Percentiles rank a stretch among this genome's conserved stretches.
These are phyloP conservation scores for Microplitis manilae DNA, from an alignment of 2,888 invertebrate genomes.

Conservation along the genomic window DNA sequence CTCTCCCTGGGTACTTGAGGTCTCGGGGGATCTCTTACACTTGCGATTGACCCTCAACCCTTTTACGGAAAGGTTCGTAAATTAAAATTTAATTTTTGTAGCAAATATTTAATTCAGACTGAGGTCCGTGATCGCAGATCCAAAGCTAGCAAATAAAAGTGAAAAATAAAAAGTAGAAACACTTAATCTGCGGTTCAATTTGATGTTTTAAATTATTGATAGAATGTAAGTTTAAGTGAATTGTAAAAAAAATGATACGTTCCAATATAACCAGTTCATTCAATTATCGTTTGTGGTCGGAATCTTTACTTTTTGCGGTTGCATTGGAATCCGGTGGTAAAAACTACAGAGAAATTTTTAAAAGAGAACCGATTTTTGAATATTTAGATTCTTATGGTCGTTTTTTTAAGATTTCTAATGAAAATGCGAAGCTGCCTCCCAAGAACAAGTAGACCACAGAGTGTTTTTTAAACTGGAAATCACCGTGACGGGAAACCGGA, in stretches of 20 bases:
- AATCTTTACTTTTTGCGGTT: slow-evolving; percentile 37
- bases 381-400: background rate
- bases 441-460: background rate
- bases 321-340: background rate
- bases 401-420: background rate
- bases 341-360: background rate
- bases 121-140: too few relatives aligned
- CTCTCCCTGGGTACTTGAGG: too few relatives aligned
- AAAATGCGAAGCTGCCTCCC: background rate
- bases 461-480: slow-evolving; percentile 45
- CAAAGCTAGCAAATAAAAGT: background rate
- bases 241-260: slow-evolving; percentile 17
- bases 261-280: slow-evolving; percentile 23
- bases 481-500: slow-evolving; percentile 51
- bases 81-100: too few relatives aligned
- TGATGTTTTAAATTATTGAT: background rate
- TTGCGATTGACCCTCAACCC: too few relatives aligned
- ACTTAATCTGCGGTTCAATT: background rate
- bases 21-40: too few relatives aligned
- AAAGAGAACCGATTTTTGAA: background rate
- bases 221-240: background rate
- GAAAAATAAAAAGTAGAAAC: background rate
- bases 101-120: too few relatives aligned
- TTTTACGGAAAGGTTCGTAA: too few relatives aligned
- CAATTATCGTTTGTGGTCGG: slow-evolving; percentile 21